Evolutionary conservation across 2,113 vertebrate species (phyloP).

Genomic region (Uria aalge): DNA sequence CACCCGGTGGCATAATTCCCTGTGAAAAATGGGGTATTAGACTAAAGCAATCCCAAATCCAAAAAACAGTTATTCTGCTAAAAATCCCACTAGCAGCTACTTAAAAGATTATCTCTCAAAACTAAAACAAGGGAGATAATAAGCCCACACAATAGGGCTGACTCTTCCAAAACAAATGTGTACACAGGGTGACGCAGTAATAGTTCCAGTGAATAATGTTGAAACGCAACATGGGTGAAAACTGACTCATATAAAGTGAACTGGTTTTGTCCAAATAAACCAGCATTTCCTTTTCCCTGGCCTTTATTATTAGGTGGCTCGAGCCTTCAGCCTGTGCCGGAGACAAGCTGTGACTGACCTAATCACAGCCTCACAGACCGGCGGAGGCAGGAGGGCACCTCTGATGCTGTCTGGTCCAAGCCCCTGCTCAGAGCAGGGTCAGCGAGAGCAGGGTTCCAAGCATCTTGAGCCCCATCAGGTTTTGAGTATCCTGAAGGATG

Average conservation of each 20-base stretch:
- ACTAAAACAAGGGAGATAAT: background rate
- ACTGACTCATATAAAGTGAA: background rate
- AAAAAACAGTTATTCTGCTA: background rate
- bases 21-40: background rate
- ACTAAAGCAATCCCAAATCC: background rate
- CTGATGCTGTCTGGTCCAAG: rapidly evolving
- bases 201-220: background rate
- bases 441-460: background rate
- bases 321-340: background rate
- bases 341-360: background rate
- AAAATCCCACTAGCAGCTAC: background rate
- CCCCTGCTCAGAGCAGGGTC: background rate
- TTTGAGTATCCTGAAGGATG: background rate
- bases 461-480: rapidly evolving
- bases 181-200: background rate
- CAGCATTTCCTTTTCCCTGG: background rate
- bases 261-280: background rate
- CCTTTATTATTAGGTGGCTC: background rate
- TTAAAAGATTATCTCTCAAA: background rate
- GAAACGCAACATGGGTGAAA: background rate
- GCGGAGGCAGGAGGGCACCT: background rate
- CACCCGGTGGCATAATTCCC: background rate
- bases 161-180: background rate
- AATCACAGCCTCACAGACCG: background rate
- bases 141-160: background rate